Evolutionary conservation across 2,113 vertebrate species (phyloP), one percentile per base, ranked within the genome.

Genomic region (Synchiropus splendidus): DNA sequence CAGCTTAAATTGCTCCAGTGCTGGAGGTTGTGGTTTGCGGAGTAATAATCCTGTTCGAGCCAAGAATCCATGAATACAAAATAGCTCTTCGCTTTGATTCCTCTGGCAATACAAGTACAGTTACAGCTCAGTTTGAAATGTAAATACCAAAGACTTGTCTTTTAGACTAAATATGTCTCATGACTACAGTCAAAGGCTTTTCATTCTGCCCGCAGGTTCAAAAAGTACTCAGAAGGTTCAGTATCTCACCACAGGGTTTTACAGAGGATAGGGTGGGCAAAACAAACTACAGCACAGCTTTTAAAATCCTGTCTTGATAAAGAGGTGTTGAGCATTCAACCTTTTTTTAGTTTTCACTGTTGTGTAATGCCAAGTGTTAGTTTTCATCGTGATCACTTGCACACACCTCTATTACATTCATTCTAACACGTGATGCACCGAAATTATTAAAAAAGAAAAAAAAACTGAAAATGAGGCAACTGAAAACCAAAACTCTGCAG

Each of bases 31-130:
- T 32, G 36, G 35, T 52, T 42, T 68, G 54, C 47, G 52, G 33
- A 70, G 57, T 56, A 73, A 71, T 77, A 74, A 70, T 78, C 56
- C 46, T 56, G 50, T 64, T 69, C 53, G 57, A 63, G 50, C 54
- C 48, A 42, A 37, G 67, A 70, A 42, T 52, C 51, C 48, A 62
- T 75, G 68, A 75, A 78, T 77, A 75, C 58, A 76, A 78, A 77
- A 45, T 47, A 52, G 62, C 44, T 18, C 36, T 46, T 66, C 44
- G 45, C 60, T 58, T 72, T 70, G 58, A 75, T 68, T 78, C 52
- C 50, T 51, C 31, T 41, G 48, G 59, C 18, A 45, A 34, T 39
- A 12, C 32, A 63, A 62, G 39, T 47, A 56, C 45, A 54, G 31
- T 39, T 18, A 47, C 54, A 57, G 55, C 18, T 37, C 34, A 52